These are phyloP conservation scores for Cephus sareptanus DNA, from an alignment of 2,888 invertebrate species.

Conservation along the genomic window DNA sequence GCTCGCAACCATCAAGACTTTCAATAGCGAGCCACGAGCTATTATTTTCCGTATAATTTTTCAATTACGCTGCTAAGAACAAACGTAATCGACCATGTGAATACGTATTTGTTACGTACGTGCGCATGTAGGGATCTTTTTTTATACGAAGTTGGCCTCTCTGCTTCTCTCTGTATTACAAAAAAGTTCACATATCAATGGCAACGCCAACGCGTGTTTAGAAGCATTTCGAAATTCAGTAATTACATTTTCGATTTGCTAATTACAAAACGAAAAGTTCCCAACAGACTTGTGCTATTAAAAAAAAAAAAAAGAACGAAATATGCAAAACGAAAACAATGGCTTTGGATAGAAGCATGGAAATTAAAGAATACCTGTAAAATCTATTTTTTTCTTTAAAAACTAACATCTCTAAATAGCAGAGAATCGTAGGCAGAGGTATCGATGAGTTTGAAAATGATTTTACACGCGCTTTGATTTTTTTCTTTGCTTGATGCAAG, in stretches of 20 bases:
- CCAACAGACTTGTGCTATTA: not conserved
- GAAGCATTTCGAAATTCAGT: not conserved
- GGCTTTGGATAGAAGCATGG: not conserved
- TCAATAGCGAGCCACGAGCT: not conserved
- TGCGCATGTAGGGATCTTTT: not conserved
- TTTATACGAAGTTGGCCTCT: not conserved
- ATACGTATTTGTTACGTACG: not conserved
- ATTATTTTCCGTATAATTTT: not conserved
- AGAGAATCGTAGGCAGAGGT: not conserved
- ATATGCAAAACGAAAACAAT: not conserved
- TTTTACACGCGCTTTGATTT: not conserved
- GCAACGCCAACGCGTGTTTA: not conserved
- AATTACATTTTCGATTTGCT: not conserved
- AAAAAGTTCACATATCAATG: constrained; percentile 1
- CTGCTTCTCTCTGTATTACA: not conserved
- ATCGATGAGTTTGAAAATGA: not conserved
- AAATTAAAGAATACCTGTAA: not conserved
- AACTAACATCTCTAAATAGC: not conserved
- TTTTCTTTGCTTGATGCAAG: not conserved
- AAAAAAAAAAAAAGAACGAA: not conserved
- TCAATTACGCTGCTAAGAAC: not conserved
- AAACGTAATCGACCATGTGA: not conserved
- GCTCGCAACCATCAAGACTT: constrained; percentile 16
- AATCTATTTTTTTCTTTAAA: not conserved
- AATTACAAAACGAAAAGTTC: not conserved